These are phyloP conservation scores for Metaphire vulgaris DNA, from an alignment of 1,140 invertebrate genomes.

Conservation along the genomic window DNA sequence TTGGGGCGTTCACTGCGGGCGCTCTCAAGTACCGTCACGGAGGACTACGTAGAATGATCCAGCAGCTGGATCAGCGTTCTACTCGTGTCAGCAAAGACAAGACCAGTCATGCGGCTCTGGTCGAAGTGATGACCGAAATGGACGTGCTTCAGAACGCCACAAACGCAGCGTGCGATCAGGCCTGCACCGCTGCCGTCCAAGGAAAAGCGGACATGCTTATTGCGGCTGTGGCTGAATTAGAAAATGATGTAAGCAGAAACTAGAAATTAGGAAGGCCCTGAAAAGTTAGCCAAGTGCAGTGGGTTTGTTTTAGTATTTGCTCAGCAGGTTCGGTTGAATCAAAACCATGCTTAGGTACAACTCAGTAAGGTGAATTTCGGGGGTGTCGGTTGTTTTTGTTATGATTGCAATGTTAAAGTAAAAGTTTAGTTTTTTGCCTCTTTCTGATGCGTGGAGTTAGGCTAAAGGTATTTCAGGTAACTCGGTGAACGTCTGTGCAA, in stretches of 20 bases:
- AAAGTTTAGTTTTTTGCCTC: no score
- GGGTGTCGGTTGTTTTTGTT: no score
- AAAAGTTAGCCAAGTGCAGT: constrained; percentile 11
- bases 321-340: no score
- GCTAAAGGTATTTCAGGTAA: no score
- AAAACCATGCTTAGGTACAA: no score
- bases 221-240: constrained; percentile 12
- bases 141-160: not conserved
- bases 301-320: no score
- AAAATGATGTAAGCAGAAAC: not conserved
- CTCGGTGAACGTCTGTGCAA: no score
- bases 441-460: no score
- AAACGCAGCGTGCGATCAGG: constrained; percentile 1
- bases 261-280: no score
- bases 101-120: not conserved
- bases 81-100: not conserved
- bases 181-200: constrained; percentile 20
- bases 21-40: constrained; percentile 75
- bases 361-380: no score
- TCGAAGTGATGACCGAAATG: not conserved
- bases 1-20: constrained; percentile 85
- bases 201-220: constrained; percentile 29
- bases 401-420: no score
- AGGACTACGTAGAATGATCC: constrained; percentile 74
- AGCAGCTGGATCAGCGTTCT: constrained; percentile 62